Conservation (phyloP, 2,888 invertebrate genomes). For the Dasypogon diadema region DNA sequence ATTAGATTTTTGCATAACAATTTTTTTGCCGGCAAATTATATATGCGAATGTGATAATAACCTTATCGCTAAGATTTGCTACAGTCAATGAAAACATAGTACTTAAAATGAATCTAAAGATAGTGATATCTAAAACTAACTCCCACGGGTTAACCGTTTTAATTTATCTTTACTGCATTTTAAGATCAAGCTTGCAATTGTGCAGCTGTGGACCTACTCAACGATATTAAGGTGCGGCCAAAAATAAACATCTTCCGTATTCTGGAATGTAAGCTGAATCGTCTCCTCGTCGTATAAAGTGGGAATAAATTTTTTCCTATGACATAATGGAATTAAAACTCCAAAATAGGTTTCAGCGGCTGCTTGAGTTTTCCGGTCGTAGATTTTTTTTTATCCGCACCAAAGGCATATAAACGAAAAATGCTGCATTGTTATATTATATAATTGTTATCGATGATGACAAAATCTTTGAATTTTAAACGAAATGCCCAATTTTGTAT, state of each 20-base stretch:
- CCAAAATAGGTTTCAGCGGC: not conserved
- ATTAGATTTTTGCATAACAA: no score
- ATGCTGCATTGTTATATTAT: conserved; percentile 14
- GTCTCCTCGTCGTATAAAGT: not conserved
- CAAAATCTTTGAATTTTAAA: conserved; percentile 35
- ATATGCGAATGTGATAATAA: no score
- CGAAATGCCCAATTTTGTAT: not conserved
- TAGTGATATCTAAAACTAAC: no score
- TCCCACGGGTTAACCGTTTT: no score
- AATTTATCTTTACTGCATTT: no score
- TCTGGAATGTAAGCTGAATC: not conserved
- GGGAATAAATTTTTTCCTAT: not conserved
- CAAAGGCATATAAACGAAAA: not conserved
- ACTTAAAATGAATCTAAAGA: no score
- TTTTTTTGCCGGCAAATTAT: no score
- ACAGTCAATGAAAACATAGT: no score
- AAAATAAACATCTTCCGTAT: conserved; percentile 20
- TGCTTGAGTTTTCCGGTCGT: conserved; percentile 25
- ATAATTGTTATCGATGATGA: conserved; percentile 21
- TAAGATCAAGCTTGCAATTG: no score
- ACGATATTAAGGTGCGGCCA: no score
- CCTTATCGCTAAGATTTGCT: no score
- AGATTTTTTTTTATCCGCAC: not conserved
- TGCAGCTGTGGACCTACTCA: no score
- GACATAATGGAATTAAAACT: conserved; percentile 25